Base-by-base conservation (phyloP, 2,113 vertebrate genomes). In the Rutilus rutilus region DNA sequence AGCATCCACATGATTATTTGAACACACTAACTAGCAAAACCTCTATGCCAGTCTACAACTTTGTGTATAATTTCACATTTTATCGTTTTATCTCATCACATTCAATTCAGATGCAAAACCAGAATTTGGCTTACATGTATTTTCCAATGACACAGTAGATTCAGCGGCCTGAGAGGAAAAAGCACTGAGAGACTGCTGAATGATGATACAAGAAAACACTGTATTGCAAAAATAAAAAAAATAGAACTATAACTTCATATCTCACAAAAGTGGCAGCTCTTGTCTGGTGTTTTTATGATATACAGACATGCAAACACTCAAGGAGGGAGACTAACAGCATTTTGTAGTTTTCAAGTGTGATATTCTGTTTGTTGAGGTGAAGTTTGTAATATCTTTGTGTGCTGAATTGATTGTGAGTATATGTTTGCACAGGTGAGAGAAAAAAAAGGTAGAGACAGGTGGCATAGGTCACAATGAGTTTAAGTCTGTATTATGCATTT, bases 401-500 rank as follows among this genome's bases (percentile, higher is more conserved):
- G 59, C 5, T 64, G 7, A 12, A 23, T 45, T 0, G 15, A 42
- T 42, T 79, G 36, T 25, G 21, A 42, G 69, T 65, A 19, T 62
- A 27, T 77, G 33, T 77, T 30, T 45, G 60, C 45, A 52, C 8
- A 27, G 12, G 42, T n/a, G 1, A 67, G 30, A 67, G 60, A 7
- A 73, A 67, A 87, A 87, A 23, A 42, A 39, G 23, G 33, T 45
- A 62, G 10, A 85, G 74, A 67, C 47, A 78, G 64, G 81, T 73
- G 65, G 30, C 33, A 73, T 19, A 54, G 67, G 81, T 83, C 81
- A 73, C 21, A 50, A n/a, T 39, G 65, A 39, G 84, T 83, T 78
- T 76, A 85, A 62, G 59, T 73, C 71, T 78, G 39, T 65, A 76
- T 85, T 83, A 75, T 87, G 82, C 8, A 42, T 80, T 86, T 82